Conservation (phyloP, 2,888 invertebrate species). For the Pyrocoelia pectoralis region DNA sequence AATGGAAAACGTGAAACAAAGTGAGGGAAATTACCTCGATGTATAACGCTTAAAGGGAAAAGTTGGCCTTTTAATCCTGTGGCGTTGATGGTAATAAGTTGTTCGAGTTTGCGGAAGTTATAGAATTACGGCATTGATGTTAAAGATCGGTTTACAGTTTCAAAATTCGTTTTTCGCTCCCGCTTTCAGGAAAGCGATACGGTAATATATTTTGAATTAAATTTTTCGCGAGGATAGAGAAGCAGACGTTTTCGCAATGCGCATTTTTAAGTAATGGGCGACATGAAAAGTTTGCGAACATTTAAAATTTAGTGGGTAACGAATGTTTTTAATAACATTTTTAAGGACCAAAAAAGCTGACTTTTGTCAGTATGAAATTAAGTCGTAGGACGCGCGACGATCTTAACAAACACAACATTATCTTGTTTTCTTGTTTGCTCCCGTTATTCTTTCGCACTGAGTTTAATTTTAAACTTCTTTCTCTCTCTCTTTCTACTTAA, state of each 20-base stretch:
- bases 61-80: slow-evolving; percentile 19
- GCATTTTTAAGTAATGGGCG: no score
- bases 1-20: slow-evolving; percentile 20
- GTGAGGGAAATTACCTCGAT: slow-evolving; percentile 16
- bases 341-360: slow-evolving; percentile 19
- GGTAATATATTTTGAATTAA: background rate
- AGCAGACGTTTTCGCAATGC: no score
- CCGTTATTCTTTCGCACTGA: slow-evolving; percentile 16
- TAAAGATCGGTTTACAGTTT: slow-evolving; percentile 19
- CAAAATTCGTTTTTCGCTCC: slow-evolving; percentile 7
- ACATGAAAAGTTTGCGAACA: background rate
- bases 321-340: slow-evolving; percentile 24
- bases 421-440: slow-evolving; percentile 32
- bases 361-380: slow-evolving; percentile 27
- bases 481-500: slow-evolving; percentile 17
- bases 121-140: slow-evolving; percentile 23
- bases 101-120: slow-evolving; percentile 23
- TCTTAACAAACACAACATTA: slow-evolving; percentile 26
- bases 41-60: slow-evolving; percentile 19
- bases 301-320: slow-evolving; percentile 13
- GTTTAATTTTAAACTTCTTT: slow-evolving; percentile 14
- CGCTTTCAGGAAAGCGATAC: background rate
- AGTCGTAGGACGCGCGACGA: slow-evolving; percentile 20
- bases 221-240: no score
- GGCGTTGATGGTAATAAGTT: slow-evolving; percentile 22